Evolutionary conservation across 92 coral and sea anemone species (phyloP).

Genomic region (Zoanthus sociatus): DNA sequence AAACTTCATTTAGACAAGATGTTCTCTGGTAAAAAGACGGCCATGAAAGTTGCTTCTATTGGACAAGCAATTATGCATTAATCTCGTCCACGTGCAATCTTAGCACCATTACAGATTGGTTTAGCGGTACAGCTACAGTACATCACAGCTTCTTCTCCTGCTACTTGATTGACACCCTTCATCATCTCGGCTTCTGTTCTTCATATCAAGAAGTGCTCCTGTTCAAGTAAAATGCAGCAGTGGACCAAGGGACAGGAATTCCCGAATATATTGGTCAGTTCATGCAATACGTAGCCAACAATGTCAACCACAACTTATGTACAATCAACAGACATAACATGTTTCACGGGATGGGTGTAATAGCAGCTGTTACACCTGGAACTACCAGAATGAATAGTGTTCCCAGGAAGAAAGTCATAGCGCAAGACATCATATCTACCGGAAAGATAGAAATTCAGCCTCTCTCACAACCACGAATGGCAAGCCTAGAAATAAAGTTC

Average conservation of each 20-base stretch:
- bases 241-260: conserved; percentile 55
- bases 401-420: conserved; percentile 46
- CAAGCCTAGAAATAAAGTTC: neutral
- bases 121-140: neutral
- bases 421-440: conserved; percentile 57
- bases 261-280: conserved; percentile 56
- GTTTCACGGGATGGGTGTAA: conserved; percentile 74
- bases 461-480: neutral
- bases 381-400: conserved; percentile 41
- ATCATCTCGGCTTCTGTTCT: conserved; percentile 37
- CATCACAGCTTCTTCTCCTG: too few relatives aligned
- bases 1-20: too few relatives aligned
- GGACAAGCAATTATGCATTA: too few relatives aligned
- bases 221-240: conserved; percentile 57
- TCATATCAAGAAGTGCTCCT: conserved; percentile 65
- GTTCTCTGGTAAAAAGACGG: too few relatives aligned
- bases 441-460: neutral
- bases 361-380: conserved; percentile 67
- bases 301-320: conserved; percentile 50
- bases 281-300: conserved; percentile 67
- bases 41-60: too few relatives aligned
- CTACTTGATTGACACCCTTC: too few relatives aligned
- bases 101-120: too few relatives aligned
- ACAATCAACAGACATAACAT: conserved; percentile 35
- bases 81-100: too few relatives aligned